These are phyloP conservation scores for Coleophora flavipennella DNA, from an alignment of 2,888 invertebrate species.

Conservation along the genomic window DNA sequence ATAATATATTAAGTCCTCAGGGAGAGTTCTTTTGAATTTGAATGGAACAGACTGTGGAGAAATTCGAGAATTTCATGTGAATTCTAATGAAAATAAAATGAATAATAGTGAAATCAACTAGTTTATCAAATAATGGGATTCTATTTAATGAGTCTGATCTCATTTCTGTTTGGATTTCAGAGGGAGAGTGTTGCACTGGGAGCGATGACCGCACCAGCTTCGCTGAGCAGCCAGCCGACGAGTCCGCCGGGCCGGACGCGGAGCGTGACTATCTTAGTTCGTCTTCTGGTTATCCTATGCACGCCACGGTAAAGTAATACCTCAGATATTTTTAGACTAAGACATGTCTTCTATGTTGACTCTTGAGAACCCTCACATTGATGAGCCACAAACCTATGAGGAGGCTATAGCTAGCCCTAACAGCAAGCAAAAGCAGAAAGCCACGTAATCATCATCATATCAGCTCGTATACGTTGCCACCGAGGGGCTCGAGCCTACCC, in stretches of 20 bases:
- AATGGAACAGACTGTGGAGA: background rate
- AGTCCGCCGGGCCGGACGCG: background rate
- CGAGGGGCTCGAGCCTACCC: too few relatives aligned
- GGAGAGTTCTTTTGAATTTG: background rate
- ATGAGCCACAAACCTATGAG: background rate
- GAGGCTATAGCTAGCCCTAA: background rate
- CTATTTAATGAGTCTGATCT: background rate
- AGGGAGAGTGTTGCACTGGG: background rate
- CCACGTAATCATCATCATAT: too few relatives aligned
- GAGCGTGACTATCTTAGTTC: background rate
- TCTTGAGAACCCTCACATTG: background rate
- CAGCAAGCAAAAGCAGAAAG: constrained; percentile 1
- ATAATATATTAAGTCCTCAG: constrained; percentile 1
- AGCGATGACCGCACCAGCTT: background rate
- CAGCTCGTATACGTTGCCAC: too few relatives aligned
- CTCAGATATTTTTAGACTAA: background rate
- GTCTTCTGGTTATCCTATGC: background rate
- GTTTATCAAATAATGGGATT: background rate
- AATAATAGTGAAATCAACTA: background rate
- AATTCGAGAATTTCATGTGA: background rate
- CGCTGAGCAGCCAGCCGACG: background rate
- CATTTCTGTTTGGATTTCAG: background rate
- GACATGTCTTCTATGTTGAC: background rate
- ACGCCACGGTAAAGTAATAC: background rate
- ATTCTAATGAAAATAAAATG: background rate